These are phyloP conservation scores for Poeciliopsis infans DNA, from an alignment of 2,797 vertebrate genomes.

Conservation along the genomic window DNA sequence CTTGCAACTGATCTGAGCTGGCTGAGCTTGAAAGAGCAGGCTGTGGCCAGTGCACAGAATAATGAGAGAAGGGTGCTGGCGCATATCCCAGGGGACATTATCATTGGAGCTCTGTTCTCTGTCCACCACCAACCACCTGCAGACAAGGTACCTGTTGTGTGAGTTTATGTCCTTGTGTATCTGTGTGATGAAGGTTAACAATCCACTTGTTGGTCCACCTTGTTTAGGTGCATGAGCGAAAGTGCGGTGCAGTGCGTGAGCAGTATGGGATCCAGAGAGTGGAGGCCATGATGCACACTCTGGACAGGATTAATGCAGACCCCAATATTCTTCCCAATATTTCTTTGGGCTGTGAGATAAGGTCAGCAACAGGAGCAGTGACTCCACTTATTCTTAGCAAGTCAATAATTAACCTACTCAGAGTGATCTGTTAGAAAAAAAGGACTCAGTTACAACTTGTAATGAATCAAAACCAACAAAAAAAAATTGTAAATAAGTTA, in stretches of 20 bases:
- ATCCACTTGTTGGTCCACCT: constrained; percentile 6
- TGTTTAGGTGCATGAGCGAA: constrained; percentile 90
- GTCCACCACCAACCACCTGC: constrained; percentile 97
- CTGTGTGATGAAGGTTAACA: background rate
- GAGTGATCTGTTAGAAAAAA: background rate
- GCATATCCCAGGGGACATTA: constrained; percentile 94
- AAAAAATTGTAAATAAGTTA: background rate
- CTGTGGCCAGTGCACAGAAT: constrained; percentile 85
- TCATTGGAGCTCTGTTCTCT: constrained; percentile 97
- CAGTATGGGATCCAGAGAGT: constrained; percentile 99
- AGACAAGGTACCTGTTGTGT: constrained; percentile 83
- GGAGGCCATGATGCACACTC: constrained; percentile 96
- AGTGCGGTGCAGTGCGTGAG: constrained; percentile 95
- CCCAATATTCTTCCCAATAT: constrained; percentile 91
- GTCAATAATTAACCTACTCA: background rate
- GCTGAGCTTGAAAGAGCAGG: constrained; percentile 64
- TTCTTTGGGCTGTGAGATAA: constrained; percentile 95
- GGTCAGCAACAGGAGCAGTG: constrained; percentile 57
- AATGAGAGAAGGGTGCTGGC: constrained; percentile 93
- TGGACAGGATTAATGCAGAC: constrained; percentile 95
- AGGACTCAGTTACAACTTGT: background rate
- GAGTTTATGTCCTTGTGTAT: background rate
- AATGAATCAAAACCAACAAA: background rate
- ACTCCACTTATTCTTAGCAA: background rate
- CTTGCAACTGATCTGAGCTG: constrained; percentile 83